Conservation (phyloP, 2,113 vertebrate species). For the Phalacrocorax carbo region DNA sequence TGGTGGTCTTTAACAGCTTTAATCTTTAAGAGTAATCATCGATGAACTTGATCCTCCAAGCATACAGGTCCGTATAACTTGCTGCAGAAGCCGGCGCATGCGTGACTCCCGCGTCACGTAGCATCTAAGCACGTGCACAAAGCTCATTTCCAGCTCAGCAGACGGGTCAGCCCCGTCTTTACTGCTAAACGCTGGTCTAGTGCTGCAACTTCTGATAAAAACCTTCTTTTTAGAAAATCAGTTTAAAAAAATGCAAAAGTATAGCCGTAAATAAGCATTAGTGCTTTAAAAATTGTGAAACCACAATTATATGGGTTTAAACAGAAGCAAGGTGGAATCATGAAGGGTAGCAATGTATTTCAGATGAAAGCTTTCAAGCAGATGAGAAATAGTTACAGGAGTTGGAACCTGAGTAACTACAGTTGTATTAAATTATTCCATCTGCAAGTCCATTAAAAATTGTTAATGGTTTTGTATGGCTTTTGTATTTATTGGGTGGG, state of each 20-base stretch:
- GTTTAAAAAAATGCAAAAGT: not conserved
- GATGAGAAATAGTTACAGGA: slow-evolving; percentile 50
- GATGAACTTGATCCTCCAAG: not conserved
- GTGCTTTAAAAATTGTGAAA: slow-evolving; percentile 33
- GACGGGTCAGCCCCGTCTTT: not conserved
- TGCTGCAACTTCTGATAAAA: not conserved
- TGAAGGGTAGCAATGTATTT: slow-evolving; percentile 25
- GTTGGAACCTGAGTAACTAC: slow-evolving; percentile 20
- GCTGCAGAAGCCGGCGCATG: fast-evolving
- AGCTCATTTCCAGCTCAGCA: fast-evolving
- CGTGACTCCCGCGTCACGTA: too few relatives aligned
- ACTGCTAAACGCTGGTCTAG: fast-evolving
- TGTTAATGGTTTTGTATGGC: slow-evolving; percentile 54
- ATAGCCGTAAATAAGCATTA: not conserved
- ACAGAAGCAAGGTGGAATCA: slow-evolving; percentile 37
- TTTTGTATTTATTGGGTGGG: slow-evolving; percentile 57
- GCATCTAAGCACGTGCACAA: fast-evolving
- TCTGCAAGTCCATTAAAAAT: slow-evolving; percentile 62
- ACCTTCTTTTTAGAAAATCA: not conserved
- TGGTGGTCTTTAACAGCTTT: not conserved
- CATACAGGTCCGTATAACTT: fast-evolving
- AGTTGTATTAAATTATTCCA: slow-evolving; percentile 58
- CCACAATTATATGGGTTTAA: slow-evolving; percentile 34
- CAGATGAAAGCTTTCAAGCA: slow-evolving; percentile 48
- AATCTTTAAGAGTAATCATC: not conserved